phyloP scores from a whole-genome alignment of 2,113 vertebrate genomes.

The Vicugna pacos region DNA sequence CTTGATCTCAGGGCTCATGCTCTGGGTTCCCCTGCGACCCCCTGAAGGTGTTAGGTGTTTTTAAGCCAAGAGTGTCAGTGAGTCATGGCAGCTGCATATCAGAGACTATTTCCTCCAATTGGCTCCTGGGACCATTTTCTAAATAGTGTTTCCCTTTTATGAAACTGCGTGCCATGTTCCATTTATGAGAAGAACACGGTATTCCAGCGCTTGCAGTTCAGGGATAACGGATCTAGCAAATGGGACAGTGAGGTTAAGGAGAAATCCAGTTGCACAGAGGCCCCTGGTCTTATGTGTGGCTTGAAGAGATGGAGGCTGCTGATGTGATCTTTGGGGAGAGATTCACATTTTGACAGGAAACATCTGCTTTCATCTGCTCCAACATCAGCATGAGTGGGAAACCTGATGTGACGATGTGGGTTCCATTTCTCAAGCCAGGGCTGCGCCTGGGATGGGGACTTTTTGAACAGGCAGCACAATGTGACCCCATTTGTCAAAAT shows the following conservation, averaged over 20 bases:
- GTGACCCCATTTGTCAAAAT: conserved; percentile 63
- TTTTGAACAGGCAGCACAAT: conserved; percentile 66
- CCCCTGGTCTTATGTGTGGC: conserved; percentile 58
- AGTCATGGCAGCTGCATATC: neutral
- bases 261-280: conserved; percentile 39
- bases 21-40: neutral
- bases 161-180: neutral
- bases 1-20: neutral
- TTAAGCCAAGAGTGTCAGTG: neutral
- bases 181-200: conserved; percentile 58
- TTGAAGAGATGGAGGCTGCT: conserved; percentile 70
- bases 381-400: conserved; percentile 82
- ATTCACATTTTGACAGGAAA: conserved; percentile 86
- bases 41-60: neutral
- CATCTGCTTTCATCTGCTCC: conserved; percentile 87
- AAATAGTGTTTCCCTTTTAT: conserved; percentile 20
- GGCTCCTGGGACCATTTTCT: neutral
- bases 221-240: conserved; percentile 43
- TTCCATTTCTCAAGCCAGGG: conserved; percentile 59
- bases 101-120: neutral
- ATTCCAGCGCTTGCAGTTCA: conserved; percentile 4
- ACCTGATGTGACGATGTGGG: conserved; percentile 57
- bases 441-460: conserved; percentile 42
- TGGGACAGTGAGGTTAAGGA: conserved; percentile 16
- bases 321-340: conserved; percentile 65